Percentiles rank a stretch among this genome's conserved stretches.
These are phyloP conservation scores for Campopleginae sp. DNA, from an alignment of 2,888 invertebrate species.

Conservation along the genomic window DNA sequence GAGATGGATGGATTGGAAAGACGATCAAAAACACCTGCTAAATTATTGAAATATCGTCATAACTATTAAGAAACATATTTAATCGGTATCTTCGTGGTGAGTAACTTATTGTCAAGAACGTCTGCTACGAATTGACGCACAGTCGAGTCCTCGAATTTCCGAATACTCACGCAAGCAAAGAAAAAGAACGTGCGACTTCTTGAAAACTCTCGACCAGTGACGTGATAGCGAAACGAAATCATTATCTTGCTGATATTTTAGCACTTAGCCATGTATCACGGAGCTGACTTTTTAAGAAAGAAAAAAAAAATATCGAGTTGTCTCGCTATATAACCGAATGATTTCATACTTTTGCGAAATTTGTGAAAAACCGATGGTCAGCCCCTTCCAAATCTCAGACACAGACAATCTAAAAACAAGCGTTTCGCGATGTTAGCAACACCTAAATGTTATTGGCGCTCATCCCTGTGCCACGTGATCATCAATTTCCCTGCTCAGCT, in stretches of 20 bases:
- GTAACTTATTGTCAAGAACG: not conserved
- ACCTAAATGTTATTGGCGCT: constrained; percentile 48
- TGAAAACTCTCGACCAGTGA: constrained; percentile 2
- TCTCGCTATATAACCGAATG: not conserved
- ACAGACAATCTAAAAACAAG: constrained; percentile 40
- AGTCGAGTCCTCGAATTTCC: not conserved
- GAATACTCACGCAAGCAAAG: not conserved
- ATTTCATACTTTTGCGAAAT: constrained; percentile 49
- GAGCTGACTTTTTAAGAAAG: not conserved
- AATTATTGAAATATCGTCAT: not conserved
- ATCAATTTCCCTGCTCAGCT: not conserved
- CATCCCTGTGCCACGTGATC: constrained; percentile 48
- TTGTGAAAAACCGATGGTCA: constrained; percentile 29
- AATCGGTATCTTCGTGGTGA: not conserved
- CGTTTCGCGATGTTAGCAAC: constrained; percentile 18
- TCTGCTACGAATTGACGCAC: not conserved
- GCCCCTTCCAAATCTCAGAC: not conserved
- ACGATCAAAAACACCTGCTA: not conserved
- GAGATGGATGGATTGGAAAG: not conserved
- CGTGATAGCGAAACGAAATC: not conserved
- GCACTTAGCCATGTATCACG: no score
- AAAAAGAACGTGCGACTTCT: constrained; percentile 14
- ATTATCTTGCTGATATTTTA: not conserved
- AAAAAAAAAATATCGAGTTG: not conserved
- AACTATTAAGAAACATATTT: not conserved